Evolutionary conservation across 2,797 vertebrate genomes (phyloP).

Genomic region (Myiotriccus ornatus): DNA sequence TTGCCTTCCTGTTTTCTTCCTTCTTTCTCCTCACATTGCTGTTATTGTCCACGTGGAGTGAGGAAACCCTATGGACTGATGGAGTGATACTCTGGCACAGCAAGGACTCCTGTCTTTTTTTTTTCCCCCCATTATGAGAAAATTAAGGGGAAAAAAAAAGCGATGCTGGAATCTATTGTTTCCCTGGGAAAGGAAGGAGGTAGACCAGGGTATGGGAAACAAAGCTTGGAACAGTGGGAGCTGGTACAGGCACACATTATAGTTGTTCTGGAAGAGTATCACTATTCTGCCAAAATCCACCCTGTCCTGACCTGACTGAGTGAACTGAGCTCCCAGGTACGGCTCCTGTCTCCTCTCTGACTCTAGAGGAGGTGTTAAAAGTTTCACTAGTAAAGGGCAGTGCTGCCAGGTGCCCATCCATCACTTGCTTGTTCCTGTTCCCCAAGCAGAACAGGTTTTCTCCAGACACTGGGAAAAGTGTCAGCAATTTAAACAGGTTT

Average conservation of each 20-base stretch:
- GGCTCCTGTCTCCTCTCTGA: background rate
- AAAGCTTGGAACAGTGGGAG: background rate
- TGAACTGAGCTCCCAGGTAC: background rate
- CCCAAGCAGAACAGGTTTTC: background rate
- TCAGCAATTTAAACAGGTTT: background rate
- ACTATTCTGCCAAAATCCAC: background rate
- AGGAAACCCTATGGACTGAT: background rate
- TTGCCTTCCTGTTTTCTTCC: background rate
- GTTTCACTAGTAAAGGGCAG: background rate
- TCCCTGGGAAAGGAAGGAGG: background rate
- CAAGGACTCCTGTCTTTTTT: background rate
- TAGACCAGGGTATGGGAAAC: background rate
- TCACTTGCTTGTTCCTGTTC: background rate
- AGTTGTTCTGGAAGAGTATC: background rate
- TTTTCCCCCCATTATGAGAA: background rate
- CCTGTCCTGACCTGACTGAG: background rate
- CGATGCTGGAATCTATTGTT: rapidly evolving
- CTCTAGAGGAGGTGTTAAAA: background rate
- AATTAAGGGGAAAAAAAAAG: background rate
- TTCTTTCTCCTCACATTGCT: background rate
- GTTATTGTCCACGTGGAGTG: background rate
- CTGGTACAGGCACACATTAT: background rate
- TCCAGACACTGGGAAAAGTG: background rate
- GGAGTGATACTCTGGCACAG: background rate
- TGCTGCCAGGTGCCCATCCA: background rate